A percentile compares a stretch with the other conserved stretches of the same genome.
These are phyloP conservation scores for Sebastes ruberrimus DNA, from an alignment of 2,797 vertebrate species.

Conservation along the genomic window DNA sequence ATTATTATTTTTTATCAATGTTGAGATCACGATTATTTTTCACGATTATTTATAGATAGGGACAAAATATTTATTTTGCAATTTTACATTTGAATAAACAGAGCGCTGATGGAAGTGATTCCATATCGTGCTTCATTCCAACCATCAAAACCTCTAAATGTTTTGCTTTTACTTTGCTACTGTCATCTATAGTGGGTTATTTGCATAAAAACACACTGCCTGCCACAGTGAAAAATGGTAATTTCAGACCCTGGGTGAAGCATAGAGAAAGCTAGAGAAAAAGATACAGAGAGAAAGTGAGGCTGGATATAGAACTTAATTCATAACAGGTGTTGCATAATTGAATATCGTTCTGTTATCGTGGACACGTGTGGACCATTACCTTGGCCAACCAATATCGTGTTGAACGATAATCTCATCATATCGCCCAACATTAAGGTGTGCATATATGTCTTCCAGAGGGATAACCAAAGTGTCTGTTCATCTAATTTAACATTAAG, in stretches of 20 bases:
- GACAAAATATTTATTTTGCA: not conserved
- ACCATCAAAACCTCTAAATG: not conserved
- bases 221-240: too few relatives aligned
- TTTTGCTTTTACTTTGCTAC: not conserved
- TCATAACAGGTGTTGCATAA: too few relatives aligned
- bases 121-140: not conserved
- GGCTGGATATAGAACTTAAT: too few relatives aligned
- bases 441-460: not conserved
- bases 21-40: too few relatives aligned
- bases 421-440: not conserved
- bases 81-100: not conserved
- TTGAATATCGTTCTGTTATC: too few relatives aligned
- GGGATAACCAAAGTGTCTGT: not conserved
- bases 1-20: too few relatives aligned
- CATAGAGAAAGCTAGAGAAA: too few relatives aligned
- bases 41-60: too few relatives aligned
- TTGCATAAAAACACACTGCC: too few relatives aligned
- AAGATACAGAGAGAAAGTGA: too few relatives aligned
- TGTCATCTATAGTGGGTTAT: not conserved
- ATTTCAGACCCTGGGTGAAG: too few relatives aligned
- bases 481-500: not conserved
- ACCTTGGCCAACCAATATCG: accelerated
- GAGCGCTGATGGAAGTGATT: not conserved
- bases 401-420: not conserved
- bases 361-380: not conserved